Conservation (phyloP, 2,113 vertebrate genomes). For the Rhea pennata region DNA sequence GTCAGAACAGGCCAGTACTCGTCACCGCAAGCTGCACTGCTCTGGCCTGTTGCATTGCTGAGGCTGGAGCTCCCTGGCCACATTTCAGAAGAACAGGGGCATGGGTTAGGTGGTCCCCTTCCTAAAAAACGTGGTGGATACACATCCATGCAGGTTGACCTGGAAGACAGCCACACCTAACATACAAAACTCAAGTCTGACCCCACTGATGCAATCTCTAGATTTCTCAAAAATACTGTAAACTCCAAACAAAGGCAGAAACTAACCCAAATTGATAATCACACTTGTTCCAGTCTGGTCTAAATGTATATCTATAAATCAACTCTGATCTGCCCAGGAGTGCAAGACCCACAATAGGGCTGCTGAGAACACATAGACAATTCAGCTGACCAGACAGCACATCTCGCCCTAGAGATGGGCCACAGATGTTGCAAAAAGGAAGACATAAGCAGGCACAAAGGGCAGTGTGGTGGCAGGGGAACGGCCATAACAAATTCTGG, state of each 20-base stretch:
- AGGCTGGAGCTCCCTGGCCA: no score
- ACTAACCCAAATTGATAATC: accelerated
- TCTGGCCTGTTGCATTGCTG: not conserved
- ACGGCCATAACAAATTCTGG: not conserved
- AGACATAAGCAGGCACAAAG: no score
- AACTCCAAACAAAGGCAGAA: not conserved
- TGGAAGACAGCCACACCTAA: not conserved
- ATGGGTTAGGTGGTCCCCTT: not conserved
- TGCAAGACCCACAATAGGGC: not conserved
- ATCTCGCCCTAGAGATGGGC: not conserved
- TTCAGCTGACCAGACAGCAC: no score
- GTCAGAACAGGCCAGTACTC: not conserved
- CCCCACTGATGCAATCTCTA: not conserved
- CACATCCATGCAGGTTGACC: no score
- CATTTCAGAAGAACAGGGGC: not conserved
- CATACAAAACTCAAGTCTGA: not conserved
- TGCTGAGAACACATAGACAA: no score
- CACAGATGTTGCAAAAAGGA: not conserved
- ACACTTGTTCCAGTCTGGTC: not conserved
- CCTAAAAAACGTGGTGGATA: not conserved
- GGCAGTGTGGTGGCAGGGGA: no score
- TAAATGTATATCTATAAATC: not conserved
- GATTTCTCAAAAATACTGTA: not conserved
- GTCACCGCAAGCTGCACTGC: not conserved
- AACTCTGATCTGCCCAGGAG: not conserved